These are phyloP conservation scores for Ammodytes marinus DNA, from an alignment of 2,113 vertebrate species.

Conservation along the genomic window DNA sequence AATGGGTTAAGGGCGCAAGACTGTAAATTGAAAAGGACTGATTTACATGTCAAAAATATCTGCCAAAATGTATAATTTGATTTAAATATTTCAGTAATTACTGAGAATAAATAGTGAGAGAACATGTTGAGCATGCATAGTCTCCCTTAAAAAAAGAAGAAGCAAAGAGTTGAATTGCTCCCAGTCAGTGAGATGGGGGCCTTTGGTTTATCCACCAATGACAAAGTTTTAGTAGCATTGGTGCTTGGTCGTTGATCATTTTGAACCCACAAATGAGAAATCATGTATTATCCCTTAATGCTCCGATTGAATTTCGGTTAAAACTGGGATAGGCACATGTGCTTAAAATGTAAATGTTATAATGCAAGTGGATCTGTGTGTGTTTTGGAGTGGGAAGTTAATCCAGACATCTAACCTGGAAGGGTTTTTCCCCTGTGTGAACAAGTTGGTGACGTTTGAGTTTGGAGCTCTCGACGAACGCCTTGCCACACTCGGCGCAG, in stretches of 20 bases:
- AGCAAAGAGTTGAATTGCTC: background rate
- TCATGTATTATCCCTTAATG: constrained; percentile 11
- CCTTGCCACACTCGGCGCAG: constrained; percentile 98
- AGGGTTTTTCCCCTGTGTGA: constrained; percentile 98
- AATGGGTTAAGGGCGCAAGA: background rate
- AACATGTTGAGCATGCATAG: background rate
- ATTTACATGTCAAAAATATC: background rate
- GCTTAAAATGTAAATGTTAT: constrained; percentile 24
- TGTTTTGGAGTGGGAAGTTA: background rate
- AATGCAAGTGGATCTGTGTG: background rate
- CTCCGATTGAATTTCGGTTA: constrained; percentile 4
- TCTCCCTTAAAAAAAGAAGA: background rate
- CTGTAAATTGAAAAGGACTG: background rate
- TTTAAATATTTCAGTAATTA: background rate
- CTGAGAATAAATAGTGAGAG: background rate
- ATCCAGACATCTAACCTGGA: constrained; percentile 88
- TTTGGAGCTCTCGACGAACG: constrained; percentile 99
- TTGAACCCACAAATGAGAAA: background rate
- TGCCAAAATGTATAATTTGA: background rate
- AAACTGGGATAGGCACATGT: constrained; percentile 20
- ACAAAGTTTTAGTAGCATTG: background rate
- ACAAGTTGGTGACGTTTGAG: constrained; percentile 98
- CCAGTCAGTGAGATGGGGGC: background rate
- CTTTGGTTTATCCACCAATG: background rate
- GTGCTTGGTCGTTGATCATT: background rate